phyloP scores from a whole-genome alignment of 2,888 invertebrate genomes.

The Macrosoma leucophasiata region DNA sequence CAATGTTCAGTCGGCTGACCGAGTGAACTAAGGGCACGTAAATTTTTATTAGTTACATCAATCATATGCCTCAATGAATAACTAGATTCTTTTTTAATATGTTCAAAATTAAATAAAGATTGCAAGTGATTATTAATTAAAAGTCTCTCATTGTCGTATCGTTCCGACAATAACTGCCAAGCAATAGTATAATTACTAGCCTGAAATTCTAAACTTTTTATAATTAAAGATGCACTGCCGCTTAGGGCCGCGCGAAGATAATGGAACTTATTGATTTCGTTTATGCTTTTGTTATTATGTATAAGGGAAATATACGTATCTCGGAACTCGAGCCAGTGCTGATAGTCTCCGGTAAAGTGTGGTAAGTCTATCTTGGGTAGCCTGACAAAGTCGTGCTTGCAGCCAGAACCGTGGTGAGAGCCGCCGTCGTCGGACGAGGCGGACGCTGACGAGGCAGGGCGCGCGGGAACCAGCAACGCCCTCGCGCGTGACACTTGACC shows the following conservation, averaged over 20 bases:
- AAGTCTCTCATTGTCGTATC: conserved; percentile 11
- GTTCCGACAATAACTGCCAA: conserved; percentile 21
- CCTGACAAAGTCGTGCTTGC: conserved; percentile 10
- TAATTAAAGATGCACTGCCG: conserved; percentile 19
- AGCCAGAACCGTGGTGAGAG: conserved; percentile 4
- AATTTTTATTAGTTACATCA: too few relatives aligned
- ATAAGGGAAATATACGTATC: conserved; percentile 17
- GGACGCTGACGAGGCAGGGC: not conserved
- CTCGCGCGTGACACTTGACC: conserved; percentile 4
- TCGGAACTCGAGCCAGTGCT: conserved; percentile 21
- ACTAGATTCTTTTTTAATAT: conserved; percentile 3
- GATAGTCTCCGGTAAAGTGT: conserved; percentile 12
- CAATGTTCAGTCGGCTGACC: too few relatives aligned
- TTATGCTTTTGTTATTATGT: conserved; percentile 9
- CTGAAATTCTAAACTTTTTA: conserved; percentile 23
- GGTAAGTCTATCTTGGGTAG: conserved; percentile 11
- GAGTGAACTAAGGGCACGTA: too few relatives aligned
- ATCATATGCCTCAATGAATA: conserved; percentile 2
- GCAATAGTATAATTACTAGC: conserved; percentile 21
- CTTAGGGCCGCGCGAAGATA: conserved; percentile 14
- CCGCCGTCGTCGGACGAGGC: not conserved
- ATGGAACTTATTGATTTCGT: conserved; percentile 9
- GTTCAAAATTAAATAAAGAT: conserved; percentile 2
- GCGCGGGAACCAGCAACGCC: conserved; percentile 1
- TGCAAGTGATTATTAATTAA: conserved; percentile 9